Conservation (phyloP, 2,797 vertebrate genomes). For the Syncerus caffer region DNA sequence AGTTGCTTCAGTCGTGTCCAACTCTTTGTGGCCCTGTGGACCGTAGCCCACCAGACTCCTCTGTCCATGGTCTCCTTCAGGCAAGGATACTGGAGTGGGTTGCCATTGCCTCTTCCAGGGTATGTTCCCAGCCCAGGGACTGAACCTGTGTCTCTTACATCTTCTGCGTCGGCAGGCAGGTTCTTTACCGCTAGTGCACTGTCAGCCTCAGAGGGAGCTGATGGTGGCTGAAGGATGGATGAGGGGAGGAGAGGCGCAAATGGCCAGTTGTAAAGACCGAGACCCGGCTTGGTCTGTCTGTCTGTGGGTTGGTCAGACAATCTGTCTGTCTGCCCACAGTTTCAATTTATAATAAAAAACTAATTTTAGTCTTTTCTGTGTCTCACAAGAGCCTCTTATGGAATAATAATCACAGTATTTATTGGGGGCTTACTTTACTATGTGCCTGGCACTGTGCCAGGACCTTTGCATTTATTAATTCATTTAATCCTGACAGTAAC, state of each 20-base stretch:
- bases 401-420: background rate
- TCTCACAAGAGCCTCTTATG: background rate
- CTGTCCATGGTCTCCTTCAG: background rate
- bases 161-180: background rate
- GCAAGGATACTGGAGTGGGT: background rate
- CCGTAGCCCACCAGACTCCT: background rate
- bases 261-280: background rate
- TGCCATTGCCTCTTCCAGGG: background rate
- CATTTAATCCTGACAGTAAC: background rate
- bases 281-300: background rate
- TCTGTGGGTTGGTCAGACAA: background rate
- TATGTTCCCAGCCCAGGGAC: background rate
- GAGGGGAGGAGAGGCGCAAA: background rate
- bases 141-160: background rate
- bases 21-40: background rate
- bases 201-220: background rate
- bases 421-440: background rate
- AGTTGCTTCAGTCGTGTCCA: background rate
- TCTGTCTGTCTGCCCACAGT: background rate
- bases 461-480: background rate
- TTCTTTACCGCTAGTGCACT: background rate
- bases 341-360: conserved; percentile 3
- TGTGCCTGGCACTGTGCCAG: background rate
- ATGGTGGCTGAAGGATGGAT: background rate
- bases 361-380: background rate